A percentile compares a stretch with the other conserved stretches of the same genome.
Conservation (phyloP, 2,113 vertebrate genomes). For the Cacatua alba region DNA sequence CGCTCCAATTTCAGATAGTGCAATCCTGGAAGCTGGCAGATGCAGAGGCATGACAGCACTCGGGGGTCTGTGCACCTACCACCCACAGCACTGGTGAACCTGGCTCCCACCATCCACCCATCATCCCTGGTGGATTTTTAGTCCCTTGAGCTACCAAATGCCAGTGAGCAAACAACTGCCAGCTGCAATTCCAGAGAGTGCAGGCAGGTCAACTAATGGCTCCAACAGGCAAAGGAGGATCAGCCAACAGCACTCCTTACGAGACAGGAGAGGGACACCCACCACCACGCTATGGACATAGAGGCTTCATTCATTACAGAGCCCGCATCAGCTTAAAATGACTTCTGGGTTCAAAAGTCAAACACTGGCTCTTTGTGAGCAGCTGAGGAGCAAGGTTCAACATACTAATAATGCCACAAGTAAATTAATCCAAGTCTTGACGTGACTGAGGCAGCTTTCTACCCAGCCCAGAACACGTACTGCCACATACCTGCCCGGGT, state of each 20-base stretch:
- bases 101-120: not conserved
- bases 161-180: not conserved
- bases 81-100: accelerated
- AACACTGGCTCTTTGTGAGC: not conserved
- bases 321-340: not conserved
- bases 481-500: accelerated
- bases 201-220: not conserved
- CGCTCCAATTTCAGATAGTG: not conserved
- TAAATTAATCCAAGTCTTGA: not conserved
- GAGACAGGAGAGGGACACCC: not conserved
- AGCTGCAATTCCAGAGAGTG: not conserved
- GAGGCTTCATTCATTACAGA: conserved; percentile 3
- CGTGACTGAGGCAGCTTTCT: not conserved
- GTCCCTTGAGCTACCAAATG: not conserved
- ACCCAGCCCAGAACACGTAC: accelerated
- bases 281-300: accelerated
- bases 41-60: not conserved
- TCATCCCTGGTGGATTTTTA: not conserved
- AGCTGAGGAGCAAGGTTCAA: not conserved
- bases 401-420: not conserved
- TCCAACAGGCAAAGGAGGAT: not conserved
- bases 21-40: accelerated
- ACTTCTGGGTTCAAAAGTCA: not conserved
- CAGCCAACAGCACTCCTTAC: not conserved
- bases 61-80: accelerated